Evolutionary conservation across 2,888 invertebrate genomes (phyloP).

Genomic region (Cheilosia vulpina): DNA sequence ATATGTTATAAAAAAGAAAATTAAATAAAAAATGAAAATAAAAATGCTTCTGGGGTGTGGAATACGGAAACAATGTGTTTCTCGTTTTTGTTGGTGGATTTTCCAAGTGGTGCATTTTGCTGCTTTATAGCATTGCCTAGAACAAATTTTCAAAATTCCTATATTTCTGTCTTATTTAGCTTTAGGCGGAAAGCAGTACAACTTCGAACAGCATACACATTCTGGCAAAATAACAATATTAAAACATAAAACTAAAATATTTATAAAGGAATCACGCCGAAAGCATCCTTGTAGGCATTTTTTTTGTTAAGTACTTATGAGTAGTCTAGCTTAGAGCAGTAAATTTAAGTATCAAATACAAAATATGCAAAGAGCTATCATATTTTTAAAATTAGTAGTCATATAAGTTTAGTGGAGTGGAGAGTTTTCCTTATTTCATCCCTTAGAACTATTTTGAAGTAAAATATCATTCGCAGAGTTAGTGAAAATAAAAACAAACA

Average conservation of each 20-base stretch:
- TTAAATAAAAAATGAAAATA: neutral
- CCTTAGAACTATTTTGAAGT: neutral
- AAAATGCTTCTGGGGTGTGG: neutral
- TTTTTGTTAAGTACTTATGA: too few species aligned
- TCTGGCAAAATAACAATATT: constrained; percentile 2
- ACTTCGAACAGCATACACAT: constrained; percentile 20
- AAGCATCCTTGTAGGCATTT: too few species aligned
- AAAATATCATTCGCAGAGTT: constrained; percentile 4
- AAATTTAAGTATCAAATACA: too few species aligned
- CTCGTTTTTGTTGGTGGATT: constrained; percentile 16
- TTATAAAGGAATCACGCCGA: too few species aligned
- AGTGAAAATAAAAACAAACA: constrained; percentile 1
- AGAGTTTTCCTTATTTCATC: neutral
- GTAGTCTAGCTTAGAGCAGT: too few species aligned
- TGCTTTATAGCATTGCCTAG: neutral
- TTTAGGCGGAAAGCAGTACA: neutral
- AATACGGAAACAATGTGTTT: neutral
- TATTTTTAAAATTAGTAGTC: too few species aligned
- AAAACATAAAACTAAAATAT: neutral
- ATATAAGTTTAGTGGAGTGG: neutral
- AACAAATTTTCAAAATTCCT: neutral
- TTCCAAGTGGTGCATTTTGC: constrained; percentile 14
- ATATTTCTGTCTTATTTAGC: constrained; percentile 11
- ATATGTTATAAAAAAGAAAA: neutral
- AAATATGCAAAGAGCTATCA: too few species aligned